These are phyloP conservation scores for Philypnodon macrostomus DNA, from an alignment of 2,797 vertebrate species.

Conservation along the genomic window DNA sequence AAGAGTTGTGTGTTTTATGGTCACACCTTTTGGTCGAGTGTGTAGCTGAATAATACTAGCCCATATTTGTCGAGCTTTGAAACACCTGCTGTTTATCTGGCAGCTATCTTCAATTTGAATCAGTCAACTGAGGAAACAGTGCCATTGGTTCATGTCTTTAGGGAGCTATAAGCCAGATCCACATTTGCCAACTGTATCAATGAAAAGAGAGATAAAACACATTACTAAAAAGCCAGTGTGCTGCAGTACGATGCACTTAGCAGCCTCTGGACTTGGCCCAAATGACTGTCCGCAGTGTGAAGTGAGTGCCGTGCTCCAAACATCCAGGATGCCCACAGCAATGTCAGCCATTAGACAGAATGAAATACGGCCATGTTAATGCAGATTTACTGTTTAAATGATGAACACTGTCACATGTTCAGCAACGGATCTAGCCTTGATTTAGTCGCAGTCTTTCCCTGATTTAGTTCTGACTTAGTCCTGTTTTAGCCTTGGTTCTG, in stretches of 20 bases:
- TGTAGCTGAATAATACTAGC: slow-evolving; percentile 12
- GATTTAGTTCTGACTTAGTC: too few species aligned
- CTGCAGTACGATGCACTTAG: slow-evolving; percentile 71
- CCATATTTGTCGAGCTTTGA: slow-evolving; percentile 13
- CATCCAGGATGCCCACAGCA: too few species aligned
- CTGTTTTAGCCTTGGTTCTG: too few species aligned
- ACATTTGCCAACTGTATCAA: slow-evolving; percentile 54
- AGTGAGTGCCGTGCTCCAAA: slow-evolving; percentile 7
- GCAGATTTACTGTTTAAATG: too few species aligned
- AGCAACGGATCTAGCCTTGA: too few species aligned
- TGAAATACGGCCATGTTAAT: too few species aligned
- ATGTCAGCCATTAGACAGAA: too few species aligned
- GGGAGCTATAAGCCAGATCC: slow-evolving; percentile 63
- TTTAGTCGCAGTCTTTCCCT: too few species aligned
- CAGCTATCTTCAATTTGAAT: slow-evolving; percentile 31
- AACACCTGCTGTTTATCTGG: slow-evolving; percentile 12
- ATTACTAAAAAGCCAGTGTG: slow-evolving; percentile 50
- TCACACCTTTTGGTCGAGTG: slow-evolving; percentile 3
- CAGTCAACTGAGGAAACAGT: slow-evolving; percentile 37
- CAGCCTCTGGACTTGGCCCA: slow-evolving; percentile 66
- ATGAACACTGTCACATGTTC: too few species aligned
- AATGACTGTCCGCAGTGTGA: slow-evolving; percentile 56
- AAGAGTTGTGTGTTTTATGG: background rate
- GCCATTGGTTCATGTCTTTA: slow-evolving; percentile 38
- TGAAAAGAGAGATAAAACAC: slow-evolving; percentile 59